phyloP scores from a whole-genome alignment of 30 jellyfish, hydroid and myxozoan species.

The Hydractinia echinata region DNA sequence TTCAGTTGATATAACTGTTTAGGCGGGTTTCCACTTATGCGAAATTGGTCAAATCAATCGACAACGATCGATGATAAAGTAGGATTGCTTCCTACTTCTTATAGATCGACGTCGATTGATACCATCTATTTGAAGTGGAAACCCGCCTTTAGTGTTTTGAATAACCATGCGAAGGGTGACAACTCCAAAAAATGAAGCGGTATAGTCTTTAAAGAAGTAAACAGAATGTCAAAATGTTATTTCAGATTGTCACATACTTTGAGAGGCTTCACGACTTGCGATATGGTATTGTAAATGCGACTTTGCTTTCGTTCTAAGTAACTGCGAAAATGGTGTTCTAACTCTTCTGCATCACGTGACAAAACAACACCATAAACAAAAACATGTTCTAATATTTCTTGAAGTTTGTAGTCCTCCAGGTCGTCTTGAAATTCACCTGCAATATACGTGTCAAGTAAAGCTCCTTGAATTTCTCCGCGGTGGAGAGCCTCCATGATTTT shows the following conservation, averaged over 20 bases:
- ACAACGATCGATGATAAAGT: too few species aligned
- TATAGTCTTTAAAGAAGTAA: background rate
- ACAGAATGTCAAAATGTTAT: background rate
- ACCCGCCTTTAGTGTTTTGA: too few species aligned
- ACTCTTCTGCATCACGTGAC: slow-evolving; percentile 82
- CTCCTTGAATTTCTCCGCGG: slow-evolving; percentile 70
- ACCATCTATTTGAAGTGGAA: too few species aligned
- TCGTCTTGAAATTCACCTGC: slow-evolving; percentile 96
- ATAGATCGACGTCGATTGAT: too few species aligned
- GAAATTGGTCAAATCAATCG: too few species aligned
- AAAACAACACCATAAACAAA: slow-evolving; percentile 91
- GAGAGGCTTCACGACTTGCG: slow-evolving; percentile 81
- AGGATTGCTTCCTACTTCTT: too few species aligned
- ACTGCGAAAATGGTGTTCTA: slow-evolving; percentile 49
- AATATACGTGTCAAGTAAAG: slow-evolving; percentile 87
- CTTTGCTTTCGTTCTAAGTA: slow-evolving; percentile 76
- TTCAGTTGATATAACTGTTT: too few species aligned
- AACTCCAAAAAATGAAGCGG: background rate
- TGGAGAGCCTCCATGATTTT: slow-evolving; percentile 63
- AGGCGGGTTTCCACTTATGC: too few species aligned
- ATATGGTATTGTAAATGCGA: slow-evolving; percentile 64
- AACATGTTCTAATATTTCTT: slow-evolving; percentile 82
- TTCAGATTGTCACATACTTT: slow-evolving; percentile 39
- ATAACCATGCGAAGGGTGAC: background rate
- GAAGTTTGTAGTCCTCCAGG: slow-evolving; percentile 58